Evolutionary conservation across 2,797 vertebrate species (phyloP).

Genomic region (Periophthalmus magnuspinnatus): DNA sequence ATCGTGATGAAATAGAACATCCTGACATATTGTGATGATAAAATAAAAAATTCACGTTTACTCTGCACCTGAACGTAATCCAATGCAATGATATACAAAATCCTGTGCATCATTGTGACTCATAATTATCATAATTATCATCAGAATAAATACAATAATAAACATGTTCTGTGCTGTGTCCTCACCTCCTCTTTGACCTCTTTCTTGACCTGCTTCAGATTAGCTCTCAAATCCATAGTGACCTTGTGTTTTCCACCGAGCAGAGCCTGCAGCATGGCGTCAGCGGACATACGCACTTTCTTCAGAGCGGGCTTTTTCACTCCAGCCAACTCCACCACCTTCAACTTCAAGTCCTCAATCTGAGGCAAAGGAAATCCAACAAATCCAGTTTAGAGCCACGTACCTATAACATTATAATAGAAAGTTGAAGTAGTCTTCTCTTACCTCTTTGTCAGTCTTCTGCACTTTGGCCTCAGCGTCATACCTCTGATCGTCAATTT

Average conservation of each 20-base stretch:
- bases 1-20: too few species aligned
- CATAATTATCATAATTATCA: neutral
- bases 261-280: constrained; percentile 93
- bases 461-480: constrained; percentile 50
- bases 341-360: constrained; percentile 93
- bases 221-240: constrained; percentile 93
- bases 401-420: neutral
- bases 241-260: constrained; percentile 98
- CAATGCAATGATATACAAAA: too few species aligned
- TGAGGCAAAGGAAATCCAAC: constrained; percentile 35
- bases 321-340: constrained; percentile 90
- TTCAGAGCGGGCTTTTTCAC: constrained; percentile 92
- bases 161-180: constrained; percentile 15
- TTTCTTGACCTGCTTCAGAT: constrained; percentile 98
- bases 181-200: constrained; percentile 90
- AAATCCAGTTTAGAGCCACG: neutral
- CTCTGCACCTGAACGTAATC: too few species aligned
- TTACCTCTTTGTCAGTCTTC: constrained; percentile 51
- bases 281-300: constrained; percentile 95
- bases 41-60: too few species aligned
- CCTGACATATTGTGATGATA: too few species aligned
- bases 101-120: neutral
- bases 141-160: neutral
- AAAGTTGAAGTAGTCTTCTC: neutral
- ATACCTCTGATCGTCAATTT: constrained; percentile 55